These are phyloP conservation scores for Euwallacea fornicatus DNA, from an alignment of 1,140 invertebrate species.

Conservation along the genomic window DNA sequence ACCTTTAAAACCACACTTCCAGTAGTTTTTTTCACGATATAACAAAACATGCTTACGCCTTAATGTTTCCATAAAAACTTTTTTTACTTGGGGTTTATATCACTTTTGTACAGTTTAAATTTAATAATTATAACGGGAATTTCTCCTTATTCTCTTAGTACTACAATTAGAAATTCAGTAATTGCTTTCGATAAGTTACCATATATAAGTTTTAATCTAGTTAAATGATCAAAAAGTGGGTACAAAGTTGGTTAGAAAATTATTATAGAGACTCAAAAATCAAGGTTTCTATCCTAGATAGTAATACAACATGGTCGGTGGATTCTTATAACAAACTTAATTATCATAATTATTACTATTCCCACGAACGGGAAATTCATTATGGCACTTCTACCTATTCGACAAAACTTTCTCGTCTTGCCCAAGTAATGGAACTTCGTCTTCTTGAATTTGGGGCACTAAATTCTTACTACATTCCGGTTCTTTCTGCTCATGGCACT, in stretches of 20 bases:
- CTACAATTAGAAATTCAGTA: no score
- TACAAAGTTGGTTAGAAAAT: background rate
- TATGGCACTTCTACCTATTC: constrained; percentile 19
- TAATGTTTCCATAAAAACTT: no score
- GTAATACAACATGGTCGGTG: background rate
- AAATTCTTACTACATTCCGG: constrained; percentile 24
- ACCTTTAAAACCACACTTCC: no score
- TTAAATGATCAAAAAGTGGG: background rate
- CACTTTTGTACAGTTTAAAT: no score
- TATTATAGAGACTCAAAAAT: background rate
- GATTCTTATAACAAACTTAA: no score
- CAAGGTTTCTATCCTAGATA: background rate
- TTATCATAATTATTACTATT: no score
- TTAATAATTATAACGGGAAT: no score
- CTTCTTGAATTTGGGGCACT: constrained; percentile 40
- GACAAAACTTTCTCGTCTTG: constrained; percentile 38
- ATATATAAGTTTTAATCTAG: background rate
- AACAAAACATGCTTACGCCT: no score
- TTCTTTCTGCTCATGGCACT: constrained; percentile 68
- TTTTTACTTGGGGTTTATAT: no score
- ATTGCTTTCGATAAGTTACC: background rate
- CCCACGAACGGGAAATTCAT: background rate
- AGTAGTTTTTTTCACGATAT: no score
- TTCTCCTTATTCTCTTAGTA: no score
- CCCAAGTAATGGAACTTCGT: constrained; percentile 46